A percentile compares a stretch with the other conserved stretches of the same genome.
Conservation (phyloP, 1,140 invertebrate genomes). For the Aphelinus certus region DNA sequence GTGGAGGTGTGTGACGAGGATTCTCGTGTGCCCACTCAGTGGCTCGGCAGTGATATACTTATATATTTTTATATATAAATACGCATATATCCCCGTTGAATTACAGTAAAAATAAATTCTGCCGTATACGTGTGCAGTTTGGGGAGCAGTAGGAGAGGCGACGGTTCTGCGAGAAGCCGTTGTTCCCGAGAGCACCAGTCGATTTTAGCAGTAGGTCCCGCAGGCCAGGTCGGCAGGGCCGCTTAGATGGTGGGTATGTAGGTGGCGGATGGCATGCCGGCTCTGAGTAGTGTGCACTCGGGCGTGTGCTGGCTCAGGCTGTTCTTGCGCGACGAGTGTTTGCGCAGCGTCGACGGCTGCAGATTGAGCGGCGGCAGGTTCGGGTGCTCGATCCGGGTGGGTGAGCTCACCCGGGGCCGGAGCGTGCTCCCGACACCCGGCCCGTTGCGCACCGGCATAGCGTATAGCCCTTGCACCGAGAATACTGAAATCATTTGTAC, state of each 20-base stretch:
- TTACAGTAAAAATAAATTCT: too few relatives aligned
- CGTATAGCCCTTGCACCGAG: conserved; percentile 35
- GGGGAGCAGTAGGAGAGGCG: too few relatives aligned
- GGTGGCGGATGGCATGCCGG: conserved; percentile 55
- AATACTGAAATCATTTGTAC: conserved; percentile 17
- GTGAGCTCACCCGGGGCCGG: conserved; percentile 76
- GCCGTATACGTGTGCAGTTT: too few relatives aligned
- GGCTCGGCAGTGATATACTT: too few relatives aligned
- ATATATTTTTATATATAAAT: too few relatives aligned
- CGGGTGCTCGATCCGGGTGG: conserved; percentile 81
- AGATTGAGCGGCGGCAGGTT: conserved; percentile 81
- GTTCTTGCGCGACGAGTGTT: conserved; percentile 64
- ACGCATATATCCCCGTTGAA: too few relatives aligned
- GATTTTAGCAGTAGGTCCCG: background rate
- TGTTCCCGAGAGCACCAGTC: too few relatives aligned
- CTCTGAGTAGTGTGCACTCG: conserved; percentile 65
- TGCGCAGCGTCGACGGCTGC: conserved; percentile 67
- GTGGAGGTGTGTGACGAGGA: too few relatives aligned
- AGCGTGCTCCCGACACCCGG: conserved; percentile 48
- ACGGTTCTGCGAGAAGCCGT: too few relatives aligned
- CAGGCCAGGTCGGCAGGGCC: background rate
- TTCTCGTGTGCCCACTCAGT: too few relatives aligned
- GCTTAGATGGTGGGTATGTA: conserved; percentile 61
- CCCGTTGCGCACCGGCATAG: conserved; percentile 13
- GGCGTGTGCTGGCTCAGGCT: conserved; percentile 64